A percentile compares a stretch with the other conserved stretches of the same genome.
phyloP scores from a whole-genome alignment of 1,140 invertebrate genomes.

The Heliothis virescens region DNA sequence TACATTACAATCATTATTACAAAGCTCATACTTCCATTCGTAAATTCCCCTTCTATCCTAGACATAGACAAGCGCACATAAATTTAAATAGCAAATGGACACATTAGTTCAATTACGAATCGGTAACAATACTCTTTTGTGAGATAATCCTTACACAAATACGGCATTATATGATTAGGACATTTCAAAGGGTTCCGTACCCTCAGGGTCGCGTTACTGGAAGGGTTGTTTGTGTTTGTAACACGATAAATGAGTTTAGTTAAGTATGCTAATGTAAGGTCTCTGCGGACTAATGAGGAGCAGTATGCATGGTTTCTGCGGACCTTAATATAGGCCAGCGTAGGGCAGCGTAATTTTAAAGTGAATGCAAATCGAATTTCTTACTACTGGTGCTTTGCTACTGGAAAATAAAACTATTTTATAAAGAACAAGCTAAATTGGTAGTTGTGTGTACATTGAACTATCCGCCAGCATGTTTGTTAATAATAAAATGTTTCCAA shows the following conservation, averaged over 20 bases:
- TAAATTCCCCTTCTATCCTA: background rate
- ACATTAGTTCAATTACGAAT: slow-evolving; percentile 51
- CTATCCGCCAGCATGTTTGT: background rate
- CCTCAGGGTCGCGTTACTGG: slow-evolving; percentile 49
- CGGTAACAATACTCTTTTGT: slow-evolving; percentile 58
- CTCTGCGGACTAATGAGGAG: slow-evolving; percentile 26
- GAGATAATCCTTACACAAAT: slow-evolving; percentile 63
- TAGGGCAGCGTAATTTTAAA: background rate
- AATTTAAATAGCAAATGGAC: slow-evolving; percentile 56
- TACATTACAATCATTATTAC: background rate
- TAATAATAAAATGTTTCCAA: slow-evolving; percentile 20
- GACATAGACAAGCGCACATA: slow-evolving; percentile 12
- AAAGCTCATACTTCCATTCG: slow-evolving; percentile 1
- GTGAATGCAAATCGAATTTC: no score
- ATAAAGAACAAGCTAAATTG: background rate
- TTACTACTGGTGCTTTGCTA: no score
- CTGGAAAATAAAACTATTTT: background rate
- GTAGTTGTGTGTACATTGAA: background rate
- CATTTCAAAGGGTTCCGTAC: slow-evolving; percentile 64
- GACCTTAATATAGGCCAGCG: background rate
- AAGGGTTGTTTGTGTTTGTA: slow-evolving; percentile 63
- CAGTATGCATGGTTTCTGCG: background rate
- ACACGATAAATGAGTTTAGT: slow-evolving; percentile 49
- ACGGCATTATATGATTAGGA: slow-evolving; percentile 73
- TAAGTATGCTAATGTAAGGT: slow-evolving; percentile 4